A percentile compares a stretch with the other conserved stretches of the same genome.
phyloP scores from a whole-genome alignment of 2,888 invertebrate genomes.

The Stomorhina lunata region DNA sequence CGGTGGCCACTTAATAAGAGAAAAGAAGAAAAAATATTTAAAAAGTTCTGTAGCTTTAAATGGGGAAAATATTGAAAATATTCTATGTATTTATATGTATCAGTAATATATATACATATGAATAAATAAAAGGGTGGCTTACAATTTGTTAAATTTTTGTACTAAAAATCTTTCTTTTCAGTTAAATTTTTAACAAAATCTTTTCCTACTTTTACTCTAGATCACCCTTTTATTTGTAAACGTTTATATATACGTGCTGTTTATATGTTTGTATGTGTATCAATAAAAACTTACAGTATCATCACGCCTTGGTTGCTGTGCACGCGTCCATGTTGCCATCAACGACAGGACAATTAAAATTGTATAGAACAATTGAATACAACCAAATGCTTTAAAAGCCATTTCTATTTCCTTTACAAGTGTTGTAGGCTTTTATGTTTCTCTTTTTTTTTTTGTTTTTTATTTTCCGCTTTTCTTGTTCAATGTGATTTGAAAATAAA shows the following conservation, averaged over 20 bases:
- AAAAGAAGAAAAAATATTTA: constrained; percentile 3
- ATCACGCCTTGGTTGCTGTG: constrained; percentile 76
- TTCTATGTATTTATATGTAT: background rate
- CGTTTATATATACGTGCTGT: background rate
- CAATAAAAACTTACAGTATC: constrained; percentile 71
- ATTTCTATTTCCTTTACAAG: constrained; percentile 72
- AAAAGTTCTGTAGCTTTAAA: constrained; percentile 1
- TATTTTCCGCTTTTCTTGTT: background rate
- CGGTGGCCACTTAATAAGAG: constrained; percentile 76
- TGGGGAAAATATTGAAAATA: constrained; percentile 2
- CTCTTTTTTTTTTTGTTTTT: background rate
- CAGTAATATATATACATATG: too few relatives aligned
- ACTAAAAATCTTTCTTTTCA: too few relatives aligned
- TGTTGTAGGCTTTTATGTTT: constrained; percentile 29
- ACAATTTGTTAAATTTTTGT: too few relatives aligned
- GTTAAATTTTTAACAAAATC: too few relatives aligned
- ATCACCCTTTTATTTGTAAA: background rate
- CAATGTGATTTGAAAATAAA: background rate
- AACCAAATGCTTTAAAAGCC: constrained; percentile 71
- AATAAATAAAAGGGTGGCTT: too few relatives aligned
- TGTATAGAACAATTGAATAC: constrained; percentile 61
- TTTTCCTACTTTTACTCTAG: too few relatives aligned
- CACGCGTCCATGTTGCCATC: constrained; percentile 69
- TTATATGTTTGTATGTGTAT: background rate
- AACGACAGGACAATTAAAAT: constrained; percentile 74